Evolutionary conservation across 2,888 invertebrate species (phyloP).

Genomic region (Apamea sordens): DNA sequence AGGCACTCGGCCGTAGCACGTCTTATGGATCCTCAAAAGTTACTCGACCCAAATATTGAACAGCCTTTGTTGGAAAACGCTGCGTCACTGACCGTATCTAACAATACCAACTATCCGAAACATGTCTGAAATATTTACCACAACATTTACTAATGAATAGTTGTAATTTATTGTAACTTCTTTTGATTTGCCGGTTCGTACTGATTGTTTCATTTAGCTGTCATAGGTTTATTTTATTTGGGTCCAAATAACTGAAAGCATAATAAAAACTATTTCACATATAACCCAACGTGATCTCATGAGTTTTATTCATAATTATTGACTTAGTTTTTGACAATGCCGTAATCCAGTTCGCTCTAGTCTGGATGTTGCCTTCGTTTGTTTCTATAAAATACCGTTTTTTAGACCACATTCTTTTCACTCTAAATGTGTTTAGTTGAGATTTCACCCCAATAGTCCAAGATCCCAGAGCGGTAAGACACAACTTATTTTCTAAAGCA

Average conservation of each 20-base stretch:
- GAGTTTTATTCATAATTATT: constrained; percentile 7
- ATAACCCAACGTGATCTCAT: constrained; percentile 2
- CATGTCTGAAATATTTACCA: constrained; percentile 47
- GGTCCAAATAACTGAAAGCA: not conserved
- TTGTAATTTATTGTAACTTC: constrained; percentile 5
- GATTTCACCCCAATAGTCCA: not conserved
- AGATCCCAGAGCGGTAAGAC: no score
- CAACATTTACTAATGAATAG: constrained; percentile 44
- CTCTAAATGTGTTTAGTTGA: constrained; percentile 8
- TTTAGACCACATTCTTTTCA: not conserved
- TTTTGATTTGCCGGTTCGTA: not conserved
- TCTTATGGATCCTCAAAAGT: constrained; percentile 73
- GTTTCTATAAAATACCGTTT: not conserved
- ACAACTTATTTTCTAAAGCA: no score
- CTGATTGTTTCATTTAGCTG: constrained; percentile 2
- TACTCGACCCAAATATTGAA: constrained; percentile 73
- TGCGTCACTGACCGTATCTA: constrained; percentile 65
- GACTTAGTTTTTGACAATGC: not conserved
- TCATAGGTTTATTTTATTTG: not conserved
- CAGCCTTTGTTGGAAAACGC: constrained; percentile 67
- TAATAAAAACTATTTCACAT: not conserved
- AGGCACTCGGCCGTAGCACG: constrained; percentile 64
- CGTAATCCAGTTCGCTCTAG: not conserved
- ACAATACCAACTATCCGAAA: constrained; percentile 33
- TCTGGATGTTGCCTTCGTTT: not conserved